Conservation (phyloP, 1,140 invertebrate genomes). For the Reticulitermes speratus region DNA sequence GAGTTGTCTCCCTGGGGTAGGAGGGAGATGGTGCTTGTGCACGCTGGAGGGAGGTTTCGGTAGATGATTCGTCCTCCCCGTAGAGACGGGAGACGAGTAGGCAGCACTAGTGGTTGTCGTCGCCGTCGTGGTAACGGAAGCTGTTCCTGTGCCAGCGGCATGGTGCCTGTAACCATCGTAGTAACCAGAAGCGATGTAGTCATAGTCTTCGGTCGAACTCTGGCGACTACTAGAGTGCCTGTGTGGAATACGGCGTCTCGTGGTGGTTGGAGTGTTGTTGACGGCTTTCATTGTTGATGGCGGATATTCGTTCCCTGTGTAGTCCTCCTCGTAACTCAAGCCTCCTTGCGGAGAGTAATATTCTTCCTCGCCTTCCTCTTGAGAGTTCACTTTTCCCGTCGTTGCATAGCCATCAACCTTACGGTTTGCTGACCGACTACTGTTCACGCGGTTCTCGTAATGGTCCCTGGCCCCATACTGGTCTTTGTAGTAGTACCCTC, state of each 20-base stretch:
- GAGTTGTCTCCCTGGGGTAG: slow-evolving; percentile 7
- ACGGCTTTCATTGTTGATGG: neutral
- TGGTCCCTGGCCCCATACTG: slow-evolving; percentile 46
- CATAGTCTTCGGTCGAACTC: slow-evolving; percentile 24
- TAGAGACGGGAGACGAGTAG: neutral
- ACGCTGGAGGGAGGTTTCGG: slow-evolving; percentile 6
- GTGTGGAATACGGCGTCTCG: slow-evolving; percentile 4
- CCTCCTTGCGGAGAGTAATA: slow-evolving; percentile 25
- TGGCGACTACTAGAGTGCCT: slow-evolving; percentile 25
- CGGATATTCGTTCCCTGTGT: slow-evolving; percentile 31
- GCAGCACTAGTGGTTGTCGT: neutral
- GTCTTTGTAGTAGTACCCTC: slow-evolving; percentile 53
- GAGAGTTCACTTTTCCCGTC: neutral
- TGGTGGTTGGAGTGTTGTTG: slow-evolving; percentile 1
- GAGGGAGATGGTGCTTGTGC: neutral
- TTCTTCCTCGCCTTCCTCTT: slow-evolving; percentile 24
- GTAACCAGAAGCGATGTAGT: slow-evolving; percentile 32
- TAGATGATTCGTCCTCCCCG: neutral
- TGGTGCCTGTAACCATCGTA: slow-evolving; percentile 42
- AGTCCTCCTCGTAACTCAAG: slow-evolving; percentile 30
- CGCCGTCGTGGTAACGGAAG: slow-evolving; percentile 16
- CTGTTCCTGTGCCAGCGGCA: neutral
- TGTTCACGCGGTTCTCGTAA: slow-evolving; percentile 38
- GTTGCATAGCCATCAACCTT: slow-evolving; percentile 13
- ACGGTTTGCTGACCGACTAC: slow-evolving; percentile 7